A percentile compares a stretch with the other conserved stretches of the same genome.
Conservation (phyloP, 2,113 vertebrate species). For the Balaeniceps rex region DNA sequence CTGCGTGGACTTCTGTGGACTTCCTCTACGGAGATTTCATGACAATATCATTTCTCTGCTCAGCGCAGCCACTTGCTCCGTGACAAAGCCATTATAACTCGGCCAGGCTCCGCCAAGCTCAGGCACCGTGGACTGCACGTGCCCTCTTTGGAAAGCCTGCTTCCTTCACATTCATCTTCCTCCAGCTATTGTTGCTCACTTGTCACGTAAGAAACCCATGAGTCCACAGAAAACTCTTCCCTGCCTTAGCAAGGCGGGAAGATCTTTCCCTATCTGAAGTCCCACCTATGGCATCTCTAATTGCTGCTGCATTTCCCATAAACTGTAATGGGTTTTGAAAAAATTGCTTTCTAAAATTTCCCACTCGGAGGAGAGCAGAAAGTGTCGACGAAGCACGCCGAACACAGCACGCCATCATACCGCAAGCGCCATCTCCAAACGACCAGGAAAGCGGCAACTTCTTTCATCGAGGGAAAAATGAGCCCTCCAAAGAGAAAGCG, state of each 20-base stretch:
- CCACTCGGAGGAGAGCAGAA: neutral
- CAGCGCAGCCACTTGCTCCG: neutral
- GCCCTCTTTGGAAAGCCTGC: neutral
- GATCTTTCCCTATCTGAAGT: neutral
- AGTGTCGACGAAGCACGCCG: fast-evolving
- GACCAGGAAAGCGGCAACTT: neutral
- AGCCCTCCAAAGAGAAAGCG: neutral
- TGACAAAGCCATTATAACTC: neutral
- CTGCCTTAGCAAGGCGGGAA: neutral
- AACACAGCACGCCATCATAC: neutral
- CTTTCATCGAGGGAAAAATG: neutral
- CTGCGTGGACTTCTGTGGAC: neutral
- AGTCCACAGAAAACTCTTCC: neutral
- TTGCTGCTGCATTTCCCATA: neutral
- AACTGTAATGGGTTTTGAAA: neutral
- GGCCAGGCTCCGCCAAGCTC: neutral
- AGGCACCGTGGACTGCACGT: fast-evolving
- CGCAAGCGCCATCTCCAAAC: neutral
- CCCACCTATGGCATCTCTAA: neutral
- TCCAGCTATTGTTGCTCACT: neutral
- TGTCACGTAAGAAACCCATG: neutral
- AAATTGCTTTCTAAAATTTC: neutral
- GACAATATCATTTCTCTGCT: neutral
- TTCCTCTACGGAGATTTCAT: neutral
- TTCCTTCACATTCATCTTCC: neutral